Evolutionary conservation across 2,113 vertebrate species (phyloP).

Genomic region (Hippopotamus amphibius): DNA sequence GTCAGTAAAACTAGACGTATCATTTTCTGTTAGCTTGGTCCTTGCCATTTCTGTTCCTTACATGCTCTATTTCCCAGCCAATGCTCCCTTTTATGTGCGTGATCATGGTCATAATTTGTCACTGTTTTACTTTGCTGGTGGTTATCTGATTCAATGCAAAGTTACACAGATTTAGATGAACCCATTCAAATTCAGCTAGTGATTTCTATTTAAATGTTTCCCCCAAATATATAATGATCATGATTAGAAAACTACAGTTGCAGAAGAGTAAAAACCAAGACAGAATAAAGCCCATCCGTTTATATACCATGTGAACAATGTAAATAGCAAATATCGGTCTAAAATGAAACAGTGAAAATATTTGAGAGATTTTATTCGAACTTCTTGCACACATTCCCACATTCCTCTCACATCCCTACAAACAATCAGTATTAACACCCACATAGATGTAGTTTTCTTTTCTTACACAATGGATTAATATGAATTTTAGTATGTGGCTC

Average conservation of each 20-base stretch:
- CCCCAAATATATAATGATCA: not conserved
- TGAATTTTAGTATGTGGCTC: not conserved
- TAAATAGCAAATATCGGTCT: not conserved
- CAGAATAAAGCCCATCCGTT: not conserved
- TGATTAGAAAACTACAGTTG: not conserved
- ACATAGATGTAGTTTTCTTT: not conserved
- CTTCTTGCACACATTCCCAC: not conserved
- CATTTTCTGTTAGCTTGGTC: conserved; percentile 36
- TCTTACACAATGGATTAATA: not conserved
- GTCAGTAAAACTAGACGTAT: not conserved
- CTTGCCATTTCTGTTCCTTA: not conserved
- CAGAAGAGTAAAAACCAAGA: not conserved
- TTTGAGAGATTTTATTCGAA: not conserved
- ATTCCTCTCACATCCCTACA: not conserved
- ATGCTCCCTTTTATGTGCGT: not conserved
- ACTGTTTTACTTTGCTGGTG: not conserved
- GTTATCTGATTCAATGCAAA: not conserved
- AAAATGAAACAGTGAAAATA: not conserved
- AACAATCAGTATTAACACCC: no score
- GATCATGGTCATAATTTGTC: not conserved
- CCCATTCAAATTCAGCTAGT: conserved; percentile 6
- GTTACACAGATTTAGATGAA: not conserved
- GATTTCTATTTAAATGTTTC: not conserved
- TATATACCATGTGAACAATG: not conserved
- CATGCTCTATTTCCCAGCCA: not conserved